A percentile compares a stretch with the other conserved stretches of the same genome.
phyloP scores from a whole-genome alignment of 2,888 invertebrate species.

The Drosophila buzzatii region DNA sequence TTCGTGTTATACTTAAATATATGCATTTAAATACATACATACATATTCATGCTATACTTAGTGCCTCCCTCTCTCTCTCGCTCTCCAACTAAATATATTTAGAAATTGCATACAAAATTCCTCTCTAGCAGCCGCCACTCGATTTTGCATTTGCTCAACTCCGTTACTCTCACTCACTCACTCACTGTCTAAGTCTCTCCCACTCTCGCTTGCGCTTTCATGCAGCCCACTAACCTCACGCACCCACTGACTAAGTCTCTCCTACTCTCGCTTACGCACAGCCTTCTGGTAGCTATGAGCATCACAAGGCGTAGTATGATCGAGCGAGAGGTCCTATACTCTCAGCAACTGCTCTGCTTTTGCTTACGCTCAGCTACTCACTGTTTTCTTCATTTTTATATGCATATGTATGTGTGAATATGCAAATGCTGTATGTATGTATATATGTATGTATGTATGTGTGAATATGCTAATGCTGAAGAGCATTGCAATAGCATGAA shows the following conservation, averaged over 20 bases:
- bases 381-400: neutral
- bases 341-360: neutral
- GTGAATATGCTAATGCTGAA: neutral
- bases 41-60: neutral
- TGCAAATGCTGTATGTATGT: neutral
- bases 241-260: no score
- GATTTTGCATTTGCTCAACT: no score
- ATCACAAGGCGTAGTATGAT: neutral
- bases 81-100: neutral
- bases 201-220: no score
- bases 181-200: no score
- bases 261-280: no score
- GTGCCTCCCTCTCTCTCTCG: neutral
- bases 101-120: neutral
- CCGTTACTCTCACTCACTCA: no score
- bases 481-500: neutral
- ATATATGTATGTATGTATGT: neutral
- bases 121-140: no score
- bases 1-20: neutral
- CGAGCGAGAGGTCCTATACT: neutral
- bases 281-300: no score
- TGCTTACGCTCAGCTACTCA: neutral
- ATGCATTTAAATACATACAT: neutral
- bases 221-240: no score
- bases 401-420: neutral